A percentile compares a stretch with the other conserved stretches of the same genome.
phyloP scores from a whole-genome alignment of 2,888 invertebrate species.

The Carcina quercana region DNA sequence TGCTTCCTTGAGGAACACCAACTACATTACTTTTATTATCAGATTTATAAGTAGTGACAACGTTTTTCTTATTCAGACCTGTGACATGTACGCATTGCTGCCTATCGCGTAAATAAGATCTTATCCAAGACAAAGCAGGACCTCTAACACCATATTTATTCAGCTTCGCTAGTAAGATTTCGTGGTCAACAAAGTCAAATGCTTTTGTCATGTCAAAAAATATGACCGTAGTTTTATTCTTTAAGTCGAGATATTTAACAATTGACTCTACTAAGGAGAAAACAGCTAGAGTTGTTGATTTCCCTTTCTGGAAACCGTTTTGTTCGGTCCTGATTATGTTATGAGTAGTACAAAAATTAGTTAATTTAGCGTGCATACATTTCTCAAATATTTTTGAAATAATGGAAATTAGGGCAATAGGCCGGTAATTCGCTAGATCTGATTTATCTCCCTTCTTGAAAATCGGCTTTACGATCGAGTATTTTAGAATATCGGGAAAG shows the following conservation, averaged over 20 bases:
- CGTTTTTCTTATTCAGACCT: too few relatives aligned
- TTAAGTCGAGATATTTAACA: too few relatives aligned
- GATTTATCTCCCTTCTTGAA: slow-evolving; percentile 2
- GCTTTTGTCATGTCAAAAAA: slow-evolving; percentile 13
- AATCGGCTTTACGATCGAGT: slow-evolving; percentile 5
- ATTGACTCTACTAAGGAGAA: too few relatives aligned
- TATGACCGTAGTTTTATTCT: too few relatives aligned
- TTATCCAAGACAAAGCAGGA: neutral
- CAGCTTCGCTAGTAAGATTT: slow-evolving; percentile 6
- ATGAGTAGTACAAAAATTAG: neutral
- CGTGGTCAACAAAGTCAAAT: slow-evolving; percentile 9
- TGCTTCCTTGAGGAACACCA: too few relatives aligned
- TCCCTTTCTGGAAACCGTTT: slow-evolving; percentile 11
- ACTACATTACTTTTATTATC: too few relatives aligned
- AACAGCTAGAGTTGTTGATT: slow-evolving; percentile 9
- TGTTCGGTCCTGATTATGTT: slow-evolving; percentile 6
- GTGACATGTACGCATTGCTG: neutral
- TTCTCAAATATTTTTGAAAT: slow-evolving; percentile 10
- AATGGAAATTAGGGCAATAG: slow-evolving; percentile 4
- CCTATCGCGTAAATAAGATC: neutral
- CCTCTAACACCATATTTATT: slow-evolving; percentile 2
- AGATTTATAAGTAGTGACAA: too few relatives aligned
- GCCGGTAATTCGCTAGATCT: slow-evolving; percentile 1
- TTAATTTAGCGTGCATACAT: slow-evolving; percentile 3
- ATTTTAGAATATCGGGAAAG: slow-evolving; percentile 3